Percentiles rank a stretch among this genome's conserved stretches.
phyloP scores from a whole-genome alignment of 2,113 vertebrate species.

The Clinocottus analis region DNA sequence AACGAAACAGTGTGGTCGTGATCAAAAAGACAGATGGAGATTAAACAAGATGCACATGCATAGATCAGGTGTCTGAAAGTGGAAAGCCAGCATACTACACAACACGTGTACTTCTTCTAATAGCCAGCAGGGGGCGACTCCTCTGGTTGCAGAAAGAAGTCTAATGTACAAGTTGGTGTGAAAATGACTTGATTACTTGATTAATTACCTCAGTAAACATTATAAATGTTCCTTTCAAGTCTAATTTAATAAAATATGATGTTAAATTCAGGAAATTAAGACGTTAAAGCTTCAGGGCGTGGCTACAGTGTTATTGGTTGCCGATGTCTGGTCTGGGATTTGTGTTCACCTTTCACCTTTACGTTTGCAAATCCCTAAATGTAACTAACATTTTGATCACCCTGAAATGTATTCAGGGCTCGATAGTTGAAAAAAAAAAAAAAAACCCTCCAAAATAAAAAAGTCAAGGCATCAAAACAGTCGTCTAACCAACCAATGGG shows the following conservation, averaged over 20 bases:
- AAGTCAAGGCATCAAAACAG: no score
- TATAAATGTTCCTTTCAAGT: background rate
- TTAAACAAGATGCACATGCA: background rate
- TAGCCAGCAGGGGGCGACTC: background rate
- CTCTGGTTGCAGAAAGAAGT: background rate
- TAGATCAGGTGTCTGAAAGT: no score
- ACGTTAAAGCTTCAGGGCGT: no score
- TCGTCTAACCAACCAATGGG: no score
- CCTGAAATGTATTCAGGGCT: no score
- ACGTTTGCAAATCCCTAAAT: background rate
- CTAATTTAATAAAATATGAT: background rate
- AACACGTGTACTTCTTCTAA: background rate
- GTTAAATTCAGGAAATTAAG: background rate
- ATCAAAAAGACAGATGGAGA: background rate
- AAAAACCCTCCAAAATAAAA: no score
- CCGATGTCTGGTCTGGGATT: background rate
- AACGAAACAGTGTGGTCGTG: background rate
- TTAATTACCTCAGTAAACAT: background rate
- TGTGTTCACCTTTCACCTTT: background rate
- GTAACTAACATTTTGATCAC: no score
- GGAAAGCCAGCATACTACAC: no score
- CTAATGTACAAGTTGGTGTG: background rate
- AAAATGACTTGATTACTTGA: background rate
- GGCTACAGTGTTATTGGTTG: background rate
- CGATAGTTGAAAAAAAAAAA: no score